Evolutionary conservation across 2,113 vertebrate genomes (phyloP), one percentile per base, ranked within the genome.

Genomic region (Aepyceros melampus): DNA sequence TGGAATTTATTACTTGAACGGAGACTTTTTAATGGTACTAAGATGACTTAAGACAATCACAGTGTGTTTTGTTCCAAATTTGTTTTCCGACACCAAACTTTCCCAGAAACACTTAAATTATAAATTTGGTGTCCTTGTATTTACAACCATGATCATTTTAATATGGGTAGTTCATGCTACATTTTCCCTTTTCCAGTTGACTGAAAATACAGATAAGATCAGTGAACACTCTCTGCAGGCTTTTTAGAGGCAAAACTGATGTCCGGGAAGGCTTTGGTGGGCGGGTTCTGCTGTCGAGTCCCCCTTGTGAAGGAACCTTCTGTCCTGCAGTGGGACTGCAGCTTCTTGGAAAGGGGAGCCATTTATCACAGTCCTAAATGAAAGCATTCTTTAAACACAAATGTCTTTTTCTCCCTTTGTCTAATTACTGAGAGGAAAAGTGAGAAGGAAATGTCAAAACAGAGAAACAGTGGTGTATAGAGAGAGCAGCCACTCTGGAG

Each of bases 311-410:
- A 99, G 98, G 98, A 99, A 99, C 98, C 99, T 99, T 99, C 98
- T 99, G 98, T 98, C 99, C 98, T 99, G 98, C 97, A 98, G 98
- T 98, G 98, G 99, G 98, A 99, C 99, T 96, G 95, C 98, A 98
- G 97, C 98, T 98, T 99, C 98, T 99, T 99, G 99, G 99, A 99
- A 99, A 99, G 99, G 99, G 98, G 99, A 99, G 98, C 99, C 99
- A 99, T 99, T 99, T 99, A 99, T 99, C 99, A 99, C 99, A 99
- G 99, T 99, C 99, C 97, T 99, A 99, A 99, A 99, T 99, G 99
- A 99, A 99, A 99, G 99, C 99, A 99, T 99, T 99, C 99, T 98
- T 99, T 98, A 98, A 99, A 99, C 99, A 99, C 99, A 99, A 99
- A 99, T 99, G 99, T 99, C 99, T 99, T 99, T 99, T 99, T 99